A percentile compares a stretch with the other conserved stretches of the same genome.
Evolutionary conservation across 2,888 invertebrate genomes (phyloP).

Genomic region (Apeira syringaria): DNA sequence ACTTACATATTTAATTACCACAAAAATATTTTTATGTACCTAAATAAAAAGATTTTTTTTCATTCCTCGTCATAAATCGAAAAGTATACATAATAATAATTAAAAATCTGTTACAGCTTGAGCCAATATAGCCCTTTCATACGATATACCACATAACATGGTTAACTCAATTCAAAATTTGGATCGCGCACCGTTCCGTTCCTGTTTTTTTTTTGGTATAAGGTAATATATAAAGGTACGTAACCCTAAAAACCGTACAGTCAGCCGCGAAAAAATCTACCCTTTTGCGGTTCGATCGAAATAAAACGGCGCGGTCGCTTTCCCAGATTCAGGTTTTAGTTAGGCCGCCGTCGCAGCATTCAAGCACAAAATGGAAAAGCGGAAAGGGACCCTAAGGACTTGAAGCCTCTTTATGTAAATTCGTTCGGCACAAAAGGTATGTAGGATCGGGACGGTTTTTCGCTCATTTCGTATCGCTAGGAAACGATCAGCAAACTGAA

Average conservation of each 20-base stretch:
- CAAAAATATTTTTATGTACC: no score
- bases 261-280: slow-evolving; percentile 34
- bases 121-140: no score
- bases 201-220: no score
- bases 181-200: no score
- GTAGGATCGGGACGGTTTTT: slow-evolving; percentile 69
- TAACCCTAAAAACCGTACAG: slow-evolving; percentile 44
- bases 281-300: slow-evolving; percentile 56
- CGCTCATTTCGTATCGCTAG: slow-evolving; percentile 44
- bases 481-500: slow-evolving; percentile 50
- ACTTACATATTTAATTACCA: no score
- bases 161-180: no score
- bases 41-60: no score
- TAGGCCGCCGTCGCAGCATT: slow-evolving; percentile 60
- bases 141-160: no score
- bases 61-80: no score
- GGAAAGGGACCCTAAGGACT: slow-evolving; percentile 77
- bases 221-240: no score
- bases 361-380: slow-evolving; percentile 74
- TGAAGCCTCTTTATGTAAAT: slow-evolving; percentile 77
- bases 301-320: slow-evolving; percentile 62
- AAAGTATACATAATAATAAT: no score
- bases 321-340: slow-evolving; percentile 60
- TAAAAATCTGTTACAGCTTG: no score
- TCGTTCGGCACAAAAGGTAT: slow-evolving; percentile 71